Base-by-base conservation (phyloP, 1,140 invertebrate genomes). In the Conus ventricosus region DNA sequence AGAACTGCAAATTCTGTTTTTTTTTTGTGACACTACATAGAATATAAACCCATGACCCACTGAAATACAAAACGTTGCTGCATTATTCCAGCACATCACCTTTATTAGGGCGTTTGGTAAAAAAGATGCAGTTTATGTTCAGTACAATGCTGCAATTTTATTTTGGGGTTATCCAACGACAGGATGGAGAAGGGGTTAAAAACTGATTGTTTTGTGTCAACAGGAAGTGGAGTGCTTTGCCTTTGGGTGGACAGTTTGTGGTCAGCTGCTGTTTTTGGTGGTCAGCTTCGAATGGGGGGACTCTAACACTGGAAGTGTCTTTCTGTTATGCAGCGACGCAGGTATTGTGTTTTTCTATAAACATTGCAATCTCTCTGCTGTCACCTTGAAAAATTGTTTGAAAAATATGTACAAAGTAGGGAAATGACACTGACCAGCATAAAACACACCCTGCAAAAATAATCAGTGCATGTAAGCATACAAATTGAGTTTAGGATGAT, bases 261-360 rank as follows among this genome's bases (percentile, higher is more conserved):
- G 97, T 98, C n/a, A 98, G 97, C 92, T 97, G 97, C 15, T 99
- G 98, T 94, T 95, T n/a, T 99, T 5, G 97, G 97, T 89, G 98
- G 98, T n/a, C 97, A 98, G 91, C 96, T 99, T 60, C 97, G 97
- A 92, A 96, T 99, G 11, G 99, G 98, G n/a, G 98, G 98, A 99
- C 95, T 96, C 97, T 0, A 96, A 96, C 71, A 98, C 97, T 78
- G 98, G 98, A 4, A 99, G 93, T 94, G 93, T 85, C 89, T 94
- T 11, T 92, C 91, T 10, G 85, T 71, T 6, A 92, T 94, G n/a
- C 81, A 89, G 91, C 96, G 98, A 76, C 96, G 96, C 93, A 95
- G 95, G 96, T 97, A 92, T 95, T 60, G 57, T 60, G 4, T 60
- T 76, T 76, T 1, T 76, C 11, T 76, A 5, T 76, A 4, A 71